A percentile compares a stretch with the other conserved stretches of the same genome.
Conservation (phyloP, 2,888 invertebrate genomes). For the Tenthredo scrophulariae region DNA sequence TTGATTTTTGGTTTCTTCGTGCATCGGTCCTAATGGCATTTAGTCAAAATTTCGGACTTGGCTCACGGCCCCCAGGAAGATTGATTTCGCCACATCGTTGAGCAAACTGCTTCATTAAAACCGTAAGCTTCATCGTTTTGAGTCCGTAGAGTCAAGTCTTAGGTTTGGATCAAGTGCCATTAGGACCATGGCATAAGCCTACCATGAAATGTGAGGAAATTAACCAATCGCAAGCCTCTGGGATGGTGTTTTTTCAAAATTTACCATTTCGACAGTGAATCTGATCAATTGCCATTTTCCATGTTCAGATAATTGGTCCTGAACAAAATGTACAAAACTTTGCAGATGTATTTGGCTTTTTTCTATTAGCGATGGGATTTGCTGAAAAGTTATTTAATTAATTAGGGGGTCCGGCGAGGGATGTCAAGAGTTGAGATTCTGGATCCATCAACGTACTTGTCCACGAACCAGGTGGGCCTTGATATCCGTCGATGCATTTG, state of each 20-base stretch:
- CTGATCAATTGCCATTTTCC: neutral
- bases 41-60: too few relatives aligned
- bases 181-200: neutral
- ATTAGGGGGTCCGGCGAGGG: slow-evolving; percentile 40
- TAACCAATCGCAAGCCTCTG: neutral
- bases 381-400: neutral
- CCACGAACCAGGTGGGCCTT: slow-evolving; percentile 70
- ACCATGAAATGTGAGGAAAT: neutral
- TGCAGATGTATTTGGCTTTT: neutral
- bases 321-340: neutral
- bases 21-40: too few relatives aligned
- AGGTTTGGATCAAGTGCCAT: neutral
- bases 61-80: too few relatives aligned
- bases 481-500: slow-evolving; percentile 65
- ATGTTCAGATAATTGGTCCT: neutral
- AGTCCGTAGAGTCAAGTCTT: too few relatives aligned
- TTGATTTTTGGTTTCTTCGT: too few relatives aligned
- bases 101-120: too few relatives aligned
- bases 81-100: too few relatives aligned
- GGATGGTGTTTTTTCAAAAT: neutral
- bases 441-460: slow-evolving; percentile 62
- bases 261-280: neutral
- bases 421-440: slow-evolving; percentile 60
- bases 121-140: too few relatives aligned
- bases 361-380: neutral